Evolutionary conservation across 2,888 invertebrate genomes (phyloP).

Genomic region (Dynastes maya): DNA sequence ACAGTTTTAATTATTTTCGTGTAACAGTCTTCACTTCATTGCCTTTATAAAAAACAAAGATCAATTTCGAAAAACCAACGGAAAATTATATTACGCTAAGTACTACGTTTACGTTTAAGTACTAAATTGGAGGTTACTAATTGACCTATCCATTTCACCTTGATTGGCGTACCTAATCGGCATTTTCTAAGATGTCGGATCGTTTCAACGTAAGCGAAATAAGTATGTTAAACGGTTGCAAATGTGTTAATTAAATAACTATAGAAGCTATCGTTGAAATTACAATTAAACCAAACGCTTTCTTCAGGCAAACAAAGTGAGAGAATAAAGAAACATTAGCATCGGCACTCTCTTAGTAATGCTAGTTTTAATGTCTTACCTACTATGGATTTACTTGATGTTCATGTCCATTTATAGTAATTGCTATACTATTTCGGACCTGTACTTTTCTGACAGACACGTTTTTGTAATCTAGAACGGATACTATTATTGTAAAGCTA

Average conservation of each 20-base stretch:
- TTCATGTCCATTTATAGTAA: not conserved
- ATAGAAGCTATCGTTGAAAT: not conserved
- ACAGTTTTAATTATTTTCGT: no score
- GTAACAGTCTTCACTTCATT: no score
- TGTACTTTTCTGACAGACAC: not conserved
- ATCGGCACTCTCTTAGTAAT: no score
- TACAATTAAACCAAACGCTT: not conserved
- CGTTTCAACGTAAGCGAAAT: not conserved
- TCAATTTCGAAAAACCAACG: no score
- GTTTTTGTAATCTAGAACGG: not conserved
- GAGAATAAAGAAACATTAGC: not conserved
- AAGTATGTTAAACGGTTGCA: slow-evolving; percentile 21
- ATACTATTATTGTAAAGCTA: not conserved
- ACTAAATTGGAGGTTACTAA: no score
- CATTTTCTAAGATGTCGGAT: not conserved
- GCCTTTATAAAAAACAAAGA: no score
- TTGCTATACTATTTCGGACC: not conserved
- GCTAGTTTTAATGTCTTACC: no score
- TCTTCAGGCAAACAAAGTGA: not conserved
- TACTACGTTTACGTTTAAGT: no score
- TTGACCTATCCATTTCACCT: no score
- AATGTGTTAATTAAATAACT: slow-evolving; percentile 16
- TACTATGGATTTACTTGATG: no score
- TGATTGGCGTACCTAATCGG: no score
- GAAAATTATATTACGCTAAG: no score